A percentile compares a stretch with the other conserved stretches of the same genome.
Conservation (phyloP, 2,113 vertebrate species). For the Okapia johnstoni region DNA sequence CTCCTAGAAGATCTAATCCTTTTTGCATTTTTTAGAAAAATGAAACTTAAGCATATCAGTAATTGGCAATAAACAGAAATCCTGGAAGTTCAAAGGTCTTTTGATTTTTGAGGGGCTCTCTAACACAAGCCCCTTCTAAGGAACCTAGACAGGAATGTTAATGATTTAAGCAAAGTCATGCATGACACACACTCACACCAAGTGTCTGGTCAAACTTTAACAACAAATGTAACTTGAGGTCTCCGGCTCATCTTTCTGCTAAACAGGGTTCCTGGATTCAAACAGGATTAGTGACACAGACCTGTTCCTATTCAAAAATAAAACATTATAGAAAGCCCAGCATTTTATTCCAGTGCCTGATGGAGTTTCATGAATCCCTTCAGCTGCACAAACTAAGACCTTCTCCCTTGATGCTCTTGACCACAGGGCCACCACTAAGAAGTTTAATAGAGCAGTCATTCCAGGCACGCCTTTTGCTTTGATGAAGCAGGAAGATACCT, state of each 20-base stretch:
- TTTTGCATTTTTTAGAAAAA: constrained; percentile 46
- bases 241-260: constrained; percentile 68
- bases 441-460: neutral
- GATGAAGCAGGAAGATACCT: neutral
- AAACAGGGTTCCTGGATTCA: constrained; percentile 45
- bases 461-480: neutral
- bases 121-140: constrained; percentile 45
- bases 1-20: constrained; percentile 26
- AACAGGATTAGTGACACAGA: constrained; percentile 59
- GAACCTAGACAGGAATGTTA: constrained; percentile 61
- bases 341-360: constrained; percentile 32
- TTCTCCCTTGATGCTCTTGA: neutral
- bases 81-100: constrained; percentile 42
- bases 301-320: constrained; percentile 60
- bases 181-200: constrained; percentile 49
- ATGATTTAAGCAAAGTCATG: constrained; percentile 63
- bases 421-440: neutral
- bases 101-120: neutral
- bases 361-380: constrained; percentile 15
- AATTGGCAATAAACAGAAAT: constrained; percentile 40
- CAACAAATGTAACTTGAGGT: constrained; percentile 64
- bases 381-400: constrained; percentile 51
- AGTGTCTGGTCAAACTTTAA: constrained; percentile 63
- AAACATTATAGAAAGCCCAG: constrained; percentile 55
- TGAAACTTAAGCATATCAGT: constrained; percentile 53